A percentile compares a stretch with the other conserved stretches of the same genome.
Conservation (phyloP, 1,140 invertebrate genomes). For the Antheraea mylitta region DNA sequence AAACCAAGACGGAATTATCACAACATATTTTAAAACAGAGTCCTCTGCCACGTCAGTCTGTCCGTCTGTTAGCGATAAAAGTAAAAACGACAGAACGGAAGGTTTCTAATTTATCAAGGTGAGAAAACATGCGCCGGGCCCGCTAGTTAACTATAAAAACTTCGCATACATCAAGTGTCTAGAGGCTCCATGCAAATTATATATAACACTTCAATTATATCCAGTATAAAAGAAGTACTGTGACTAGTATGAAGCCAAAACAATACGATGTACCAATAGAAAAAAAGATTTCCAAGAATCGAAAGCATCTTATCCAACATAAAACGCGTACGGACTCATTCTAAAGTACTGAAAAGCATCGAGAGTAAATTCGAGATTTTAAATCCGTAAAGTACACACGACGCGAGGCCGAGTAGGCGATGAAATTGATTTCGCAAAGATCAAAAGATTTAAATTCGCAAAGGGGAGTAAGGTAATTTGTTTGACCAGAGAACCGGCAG, state of each 20-base stretch:
- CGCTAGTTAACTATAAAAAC: too few species aligned
- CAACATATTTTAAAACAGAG: too few species aligned
- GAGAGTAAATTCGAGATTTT: not conserved
- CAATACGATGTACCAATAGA: not conserved
- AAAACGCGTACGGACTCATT: not conserved
- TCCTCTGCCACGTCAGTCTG: too few species aligned
- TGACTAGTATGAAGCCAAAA: not conserved
- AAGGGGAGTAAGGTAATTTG: slow-evolving; percentile 62
- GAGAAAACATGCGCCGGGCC: too few species aligned
- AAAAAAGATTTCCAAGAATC: not conserved
- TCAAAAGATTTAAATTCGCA: slow-evolving; percentile 68
- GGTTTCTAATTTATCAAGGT: too few species aligned
- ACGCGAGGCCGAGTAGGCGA: not conserved
- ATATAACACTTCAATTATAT: too few species aligned
- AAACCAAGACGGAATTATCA: too few species aligned
- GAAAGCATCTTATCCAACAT: not conserved
- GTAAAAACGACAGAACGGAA: too few species aligned
- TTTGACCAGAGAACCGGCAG: slow-evolving; percentile 56
- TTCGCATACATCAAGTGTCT: too few species aligned
- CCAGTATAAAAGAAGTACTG: too few species aligned
- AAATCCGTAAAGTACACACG: slow-evolving; percentile 3
- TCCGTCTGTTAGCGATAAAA: too few species aligned
- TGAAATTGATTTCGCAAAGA: slow-evolving; percentile 61
- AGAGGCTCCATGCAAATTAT: too few species aligned
- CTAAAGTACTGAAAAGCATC: not conserved